A percentile compares a stretch with the other conserved stretches of the same genome.
Evolutionary conservation across 1,140 invertebrate genomes (phyloP).

Genomic region (Drosophila fuyamai): DNA sequence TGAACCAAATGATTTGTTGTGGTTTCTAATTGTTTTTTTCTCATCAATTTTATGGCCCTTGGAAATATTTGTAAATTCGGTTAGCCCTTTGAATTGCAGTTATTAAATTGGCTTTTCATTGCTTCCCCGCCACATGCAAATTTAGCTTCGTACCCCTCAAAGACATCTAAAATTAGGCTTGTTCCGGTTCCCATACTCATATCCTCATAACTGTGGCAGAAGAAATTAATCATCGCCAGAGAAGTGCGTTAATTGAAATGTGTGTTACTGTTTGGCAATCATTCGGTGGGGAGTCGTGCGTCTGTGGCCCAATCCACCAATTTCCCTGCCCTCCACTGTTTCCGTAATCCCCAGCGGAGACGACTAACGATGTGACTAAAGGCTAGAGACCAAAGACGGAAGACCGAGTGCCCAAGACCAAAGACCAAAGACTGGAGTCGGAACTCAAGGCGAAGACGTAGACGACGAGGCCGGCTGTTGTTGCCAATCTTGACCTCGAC

Average conservation of each 20-base stretch:
- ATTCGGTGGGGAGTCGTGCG: conserved; percentile 20
- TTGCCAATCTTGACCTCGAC: conserved; percentile 75
- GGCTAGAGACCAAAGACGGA: conserved; percentile 7
- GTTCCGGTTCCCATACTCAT: conserved; percentile 1
- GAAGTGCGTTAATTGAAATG: conserved; percentile 62
- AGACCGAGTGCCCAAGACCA: conserved; percentile 11
- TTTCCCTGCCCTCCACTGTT: background rate
- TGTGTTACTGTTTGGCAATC: conserved; percentile 43
- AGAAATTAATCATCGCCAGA: conserved; percentile 17
- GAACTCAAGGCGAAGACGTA: conserved; percentile 12
- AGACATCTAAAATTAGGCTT: background rate
- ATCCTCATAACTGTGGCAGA: background rate
- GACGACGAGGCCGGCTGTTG: conserved; percentile 51
- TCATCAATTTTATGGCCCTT: too few relatives aligned
- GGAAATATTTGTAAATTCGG: too few relatives aligned
- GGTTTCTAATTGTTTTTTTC: too few relatives aligned
- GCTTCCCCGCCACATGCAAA: background rate
- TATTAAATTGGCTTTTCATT: background rate
- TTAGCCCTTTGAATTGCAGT: too few relatives aligned
- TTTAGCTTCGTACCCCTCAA: background rate
- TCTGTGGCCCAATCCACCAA: background rate
- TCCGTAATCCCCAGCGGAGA: conserved; percentile 25
- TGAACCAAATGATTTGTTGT: too few relatives aligned
- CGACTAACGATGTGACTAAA: conserved; percentile 62
- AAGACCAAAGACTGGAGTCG: conserved; percentile 16